phyloP scores from a whole-genome alignment of 2,888 invertebrate species.

The Pterostichus madidus region DNA sequence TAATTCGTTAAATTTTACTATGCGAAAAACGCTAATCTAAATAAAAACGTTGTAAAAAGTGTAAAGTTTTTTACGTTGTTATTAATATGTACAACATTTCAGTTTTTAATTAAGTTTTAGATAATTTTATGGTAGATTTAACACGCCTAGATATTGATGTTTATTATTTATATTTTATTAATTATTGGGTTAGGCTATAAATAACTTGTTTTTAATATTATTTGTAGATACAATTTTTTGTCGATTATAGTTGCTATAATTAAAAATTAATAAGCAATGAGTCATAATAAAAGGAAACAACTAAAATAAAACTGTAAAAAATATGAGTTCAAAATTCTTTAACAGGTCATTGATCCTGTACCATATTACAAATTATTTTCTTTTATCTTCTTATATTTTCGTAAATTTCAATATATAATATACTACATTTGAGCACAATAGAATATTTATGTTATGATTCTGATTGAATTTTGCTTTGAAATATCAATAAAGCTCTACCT shows the following conservation, averaged over 20 bases:
- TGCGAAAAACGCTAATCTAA: constrained; percentile 26
- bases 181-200: constrained; percentile 44
- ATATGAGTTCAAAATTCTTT: constrained; percentile 23
- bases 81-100: background rate
- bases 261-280: constrained; percentile 40
- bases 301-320: background rate
- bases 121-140: background rate
- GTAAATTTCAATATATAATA: background rate
- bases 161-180: constrained; percentile 37
- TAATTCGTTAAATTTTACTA: background rate
- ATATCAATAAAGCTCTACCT: constrained; percentile 23
- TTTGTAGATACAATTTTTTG: constrained; percentile 7
- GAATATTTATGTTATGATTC: constrained; percentile 21
- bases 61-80: background rate
- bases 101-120: constrained; percentile 26
- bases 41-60: background rate
- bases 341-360: constrained; percentile 11
- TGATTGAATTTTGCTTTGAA: background rate
- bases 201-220: constrained; percentile 20
- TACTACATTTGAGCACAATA: constrained; percentile 1
- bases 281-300: constrained; percentile 31
- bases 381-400: constrained; percentile 1
- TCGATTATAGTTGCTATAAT: background rate
- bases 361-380: constrained; percentile 38
- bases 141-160: constrained; percentile 24